phyloP scores from a whole-genome alignment of 2,113 vertebrate genomes.

The Tetraodon nigroviridis region DNA sequence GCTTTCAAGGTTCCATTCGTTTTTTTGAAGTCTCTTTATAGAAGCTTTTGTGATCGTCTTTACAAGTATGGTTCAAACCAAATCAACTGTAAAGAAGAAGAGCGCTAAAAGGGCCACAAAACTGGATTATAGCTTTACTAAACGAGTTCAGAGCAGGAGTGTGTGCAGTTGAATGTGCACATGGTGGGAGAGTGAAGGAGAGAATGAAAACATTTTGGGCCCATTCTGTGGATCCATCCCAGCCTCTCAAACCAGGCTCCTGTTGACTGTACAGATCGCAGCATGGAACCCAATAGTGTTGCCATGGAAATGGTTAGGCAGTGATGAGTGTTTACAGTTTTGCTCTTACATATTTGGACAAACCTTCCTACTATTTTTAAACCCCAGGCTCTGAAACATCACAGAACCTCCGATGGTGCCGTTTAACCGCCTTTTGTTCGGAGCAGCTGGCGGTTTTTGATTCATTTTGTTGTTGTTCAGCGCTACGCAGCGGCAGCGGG shows the following conservation, averaged over 20 bases:
- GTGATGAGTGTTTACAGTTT: constrained; percentile 40
- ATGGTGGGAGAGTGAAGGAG: neutral
- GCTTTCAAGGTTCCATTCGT: neutral
- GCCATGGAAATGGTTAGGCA: constrained; percentile 57
- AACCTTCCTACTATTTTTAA: constrained; percentile 1
- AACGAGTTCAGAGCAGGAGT: constrained; percentile 3
- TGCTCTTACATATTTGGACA: neutral
- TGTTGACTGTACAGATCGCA: neutral
- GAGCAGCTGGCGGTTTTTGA: constrained; percentile 6
- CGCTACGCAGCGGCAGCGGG: constrained; percentile 10
- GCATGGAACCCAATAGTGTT: constrained; percentile 30
- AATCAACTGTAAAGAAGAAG: neutral
- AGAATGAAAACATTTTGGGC: constrained; percentile 21
- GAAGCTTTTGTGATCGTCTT: neutral
- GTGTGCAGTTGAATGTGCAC: constrained; percentile 2
- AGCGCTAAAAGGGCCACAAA: neutral
- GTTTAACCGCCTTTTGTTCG: neutral
- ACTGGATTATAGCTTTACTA: neutral
- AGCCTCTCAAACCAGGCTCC: no score
- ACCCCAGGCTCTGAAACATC: constrained; percentile 5
- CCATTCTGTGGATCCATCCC: constrained; percentile 17
- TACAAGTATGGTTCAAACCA: neutral
- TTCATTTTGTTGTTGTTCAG: constrained; percentile 4
- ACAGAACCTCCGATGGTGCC: neutral
- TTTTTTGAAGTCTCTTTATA: neutral